A percentile compares a stretch with the other conserved stretches of the same genome.
Conservation (phyloP, 2,888 invertebrate genomes). For the Patella pellucida region DNA sequence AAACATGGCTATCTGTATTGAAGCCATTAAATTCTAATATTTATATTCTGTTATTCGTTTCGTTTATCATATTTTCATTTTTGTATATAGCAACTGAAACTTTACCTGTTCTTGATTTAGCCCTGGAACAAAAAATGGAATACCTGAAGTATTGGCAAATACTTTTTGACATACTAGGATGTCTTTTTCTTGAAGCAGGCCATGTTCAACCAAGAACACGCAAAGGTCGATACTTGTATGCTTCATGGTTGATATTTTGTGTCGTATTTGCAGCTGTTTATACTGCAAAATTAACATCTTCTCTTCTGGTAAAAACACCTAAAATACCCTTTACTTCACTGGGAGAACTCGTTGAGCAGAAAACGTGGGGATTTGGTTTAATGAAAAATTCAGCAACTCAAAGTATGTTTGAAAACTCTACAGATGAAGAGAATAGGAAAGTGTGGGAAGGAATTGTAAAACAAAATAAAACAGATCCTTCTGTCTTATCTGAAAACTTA, state of each 20-base stretch:
- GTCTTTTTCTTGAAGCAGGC: conserved; percentile 2
- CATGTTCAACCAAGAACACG: neutral
- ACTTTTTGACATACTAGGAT: conserved; percentile 1
- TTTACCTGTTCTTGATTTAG: neutral
- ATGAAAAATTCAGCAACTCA: neutral
- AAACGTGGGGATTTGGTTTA: neutral
- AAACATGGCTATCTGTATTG: neutral
- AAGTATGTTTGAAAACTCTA: neutral
- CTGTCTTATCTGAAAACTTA: neutral
- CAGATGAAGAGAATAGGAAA: neutral
- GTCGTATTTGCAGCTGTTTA: conserved; percentile 18
- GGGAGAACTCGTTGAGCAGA: neutral
- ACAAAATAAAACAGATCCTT: neutral
- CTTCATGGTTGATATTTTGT: conserved; percentile 21
- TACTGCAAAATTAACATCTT: conserved; percentile 10
- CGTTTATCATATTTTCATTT: neutral
- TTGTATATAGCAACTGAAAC: conserved; percentile 10
- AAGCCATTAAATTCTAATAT: conserved; percentile 2
- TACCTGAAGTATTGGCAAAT: neutral
- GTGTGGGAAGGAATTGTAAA: neutral
- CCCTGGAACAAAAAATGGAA: neutral
- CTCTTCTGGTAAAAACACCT: neutral
- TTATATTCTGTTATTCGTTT: neutral
- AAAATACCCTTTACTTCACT: neutral
- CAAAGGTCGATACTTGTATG: conserved; percentile 2